Conservation (phyloP, 2,888 invertebrate genomes). For the Cryptophagus acutangulus region DNA sequence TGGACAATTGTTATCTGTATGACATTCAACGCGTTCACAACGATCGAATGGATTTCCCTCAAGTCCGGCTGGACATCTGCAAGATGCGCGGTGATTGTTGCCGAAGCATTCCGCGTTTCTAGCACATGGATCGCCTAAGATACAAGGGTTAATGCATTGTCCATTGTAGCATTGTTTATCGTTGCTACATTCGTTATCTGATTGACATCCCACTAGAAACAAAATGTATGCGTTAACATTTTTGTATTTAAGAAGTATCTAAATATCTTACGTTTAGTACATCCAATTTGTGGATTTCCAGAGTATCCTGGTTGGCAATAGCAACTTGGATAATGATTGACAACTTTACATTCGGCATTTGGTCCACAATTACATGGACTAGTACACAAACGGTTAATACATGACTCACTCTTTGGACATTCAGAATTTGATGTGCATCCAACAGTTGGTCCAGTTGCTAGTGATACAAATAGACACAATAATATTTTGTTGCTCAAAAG, state of each 20-base stretch:
- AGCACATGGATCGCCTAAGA: conserved; percentile 75
- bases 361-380: conserved; percentile 83
- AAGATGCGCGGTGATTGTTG: conserved; percentile 70
- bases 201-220: conserved; percentile 68
- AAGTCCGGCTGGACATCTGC: conserved; percentile 71
- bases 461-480: conserved; percentile 22
- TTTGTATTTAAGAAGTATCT: background rate
- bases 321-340: conserved; percentile 82
- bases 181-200: conserved; percentile 75
- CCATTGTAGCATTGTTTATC: conserved; percentile 78
- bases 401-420: conserved; percentile 77
- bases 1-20: conserved; percentile 73
- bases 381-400: conserved; percentile 73
- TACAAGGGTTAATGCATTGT: conserved; percentile 76
- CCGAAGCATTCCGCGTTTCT: conserved; percentile 81
- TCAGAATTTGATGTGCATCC: conserved; percentile 77
- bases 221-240: background rate
- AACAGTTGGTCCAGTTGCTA: conserved; percentile 58
- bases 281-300: conserved; percentile 79
- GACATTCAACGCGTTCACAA: conserved; percentile 75
- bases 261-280: conserved; percentile 60
- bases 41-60: conserved; percentile 76
- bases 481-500: background rate
- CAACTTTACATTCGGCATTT: conserved; percentile 75
- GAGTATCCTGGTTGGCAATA: conserved; percentile 76